phyloP scores from a whole-genome alignment of 2,888 invertebrate species.

The Temnothorax rugatulus region DNA sequence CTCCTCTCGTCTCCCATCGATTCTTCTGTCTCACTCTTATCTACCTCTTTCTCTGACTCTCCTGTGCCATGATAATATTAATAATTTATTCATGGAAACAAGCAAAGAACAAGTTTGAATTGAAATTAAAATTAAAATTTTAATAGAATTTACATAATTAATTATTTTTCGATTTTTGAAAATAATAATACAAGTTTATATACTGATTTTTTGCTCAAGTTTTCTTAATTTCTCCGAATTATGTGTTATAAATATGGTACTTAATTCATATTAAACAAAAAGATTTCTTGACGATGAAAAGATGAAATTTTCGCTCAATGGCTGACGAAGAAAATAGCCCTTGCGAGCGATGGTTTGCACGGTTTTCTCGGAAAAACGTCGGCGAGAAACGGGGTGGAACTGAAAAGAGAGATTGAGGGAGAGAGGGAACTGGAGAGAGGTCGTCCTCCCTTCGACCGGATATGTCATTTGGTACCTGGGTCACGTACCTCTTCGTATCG shows the following conservation, averaged over 20 bases:
- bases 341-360: conserved; percentile 25
- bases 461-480: conserved; percentile 83
- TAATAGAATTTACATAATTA: background rate
- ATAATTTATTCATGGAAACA: background rate
- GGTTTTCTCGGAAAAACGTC: conserved; percentile 63
- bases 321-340: conserved; percentile 47
- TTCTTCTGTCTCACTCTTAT: conserved; percentile 28
- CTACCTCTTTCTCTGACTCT: conserved; percentile 18
- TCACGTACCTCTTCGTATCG: conserved; percentile 85
- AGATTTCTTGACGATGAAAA: background rate
- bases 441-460: conserved; percentile 72
- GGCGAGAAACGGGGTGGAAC: conserved; percentile 61
- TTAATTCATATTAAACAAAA: background rate
- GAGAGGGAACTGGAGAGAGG: conserved; percentile 40
- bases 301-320: conserved; percentile 27
- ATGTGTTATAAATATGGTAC: background rate
- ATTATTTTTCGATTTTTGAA: background rate
- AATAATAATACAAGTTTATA: background rate
- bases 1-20: conserved; percentile 48
- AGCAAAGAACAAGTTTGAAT: background rate
- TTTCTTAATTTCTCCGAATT: background rate
- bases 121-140: background rate
- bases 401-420: conserved; percentile 61
- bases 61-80: background rate
- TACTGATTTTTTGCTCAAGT: background rate